A percentile compares a stretch with the other conserved stretches of the same genome.
phyloP scores from a whole-genome alignment of 2,888 invertebrate genomes.

The Macrosiphum euphorbiae region DNA sequence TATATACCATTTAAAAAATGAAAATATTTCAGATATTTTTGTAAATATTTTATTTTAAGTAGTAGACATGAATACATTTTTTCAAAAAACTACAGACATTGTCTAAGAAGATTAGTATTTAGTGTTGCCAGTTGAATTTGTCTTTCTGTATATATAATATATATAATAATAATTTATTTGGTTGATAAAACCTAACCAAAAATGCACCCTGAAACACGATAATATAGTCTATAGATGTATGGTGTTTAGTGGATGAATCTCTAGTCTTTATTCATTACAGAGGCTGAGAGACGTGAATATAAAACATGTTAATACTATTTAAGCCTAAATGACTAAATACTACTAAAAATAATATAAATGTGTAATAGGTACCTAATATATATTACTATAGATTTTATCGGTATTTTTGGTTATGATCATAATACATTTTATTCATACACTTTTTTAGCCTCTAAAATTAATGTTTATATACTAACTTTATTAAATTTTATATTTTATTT shows the following conservation, averaged over 20 bases:
- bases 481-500: not conserved
- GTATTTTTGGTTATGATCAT: not conserved
- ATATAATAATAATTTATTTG: not conserved
- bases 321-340: not conserved
- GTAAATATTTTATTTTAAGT: not conserved
- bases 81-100: not conserved
- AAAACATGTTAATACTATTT: too few species aligned
- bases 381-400: not conserved
- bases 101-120: not conserved
- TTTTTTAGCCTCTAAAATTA: not conserved
- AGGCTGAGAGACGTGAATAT: not conserved
- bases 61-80: not conserved
- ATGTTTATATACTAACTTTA: not conserved
- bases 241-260: not conserved
- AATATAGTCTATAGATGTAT: not conserved
- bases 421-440: not conserved
- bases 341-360: not conserved
- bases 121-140: not conserved
- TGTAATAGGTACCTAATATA: too few species aligned
- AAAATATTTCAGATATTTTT: not conserved
- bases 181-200: not conserved
- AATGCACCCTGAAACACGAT: not conserved
- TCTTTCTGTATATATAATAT: not conserved
- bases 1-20: not conserved
- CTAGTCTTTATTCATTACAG: not conserved